These are phyloP conservation scores for Pangasianodon hypophthalmus DNA, from an alignment of 2,113 vertebrate species.

Conservation along the genomic window DNA sequence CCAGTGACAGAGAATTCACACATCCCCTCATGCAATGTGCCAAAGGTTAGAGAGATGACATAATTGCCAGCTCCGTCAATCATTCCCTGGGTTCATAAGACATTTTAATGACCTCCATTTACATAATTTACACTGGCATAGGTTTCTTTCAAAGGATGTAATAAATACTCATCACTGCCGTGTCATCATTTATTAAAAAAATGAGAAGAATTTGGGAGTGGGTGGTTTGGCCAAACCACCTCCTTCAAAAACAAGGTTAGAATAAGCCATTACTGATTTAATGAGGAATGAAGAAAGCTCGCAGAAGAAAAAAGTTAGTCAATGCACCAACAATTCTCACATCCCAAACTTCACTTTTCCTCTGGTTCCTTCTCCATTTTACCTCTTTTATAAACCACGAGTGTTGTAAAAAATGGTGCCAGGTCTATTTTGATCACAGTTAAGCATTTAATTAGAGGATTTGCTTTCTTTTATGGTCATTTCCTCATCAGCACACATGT, in stretches of 20 bases:
- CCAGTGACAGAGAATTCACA: constrained; percentile 14
- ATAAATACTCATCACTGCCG: constrained; percentile 1
- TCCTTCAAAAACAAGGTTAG: background rate
- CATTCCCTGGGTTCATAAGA: background rate
- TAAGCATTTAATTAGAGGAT: constrained; percentile 51
- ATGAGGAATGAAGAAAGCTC: constrained; percentile 10
- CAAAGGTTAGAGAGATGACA: constrained; percentile 24
- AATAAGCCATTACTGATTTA: background rate
- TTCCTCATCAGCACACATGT: constrained; percentile 3
- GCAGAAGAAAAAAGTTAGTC: background rate
- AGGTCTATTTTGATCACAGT: constrained; percentile 48
- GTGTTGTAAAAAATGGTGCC: constrained; percentile 32
- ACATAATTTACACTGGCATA: background rate
- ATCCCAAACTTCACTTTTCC: constrained; percentile 41
- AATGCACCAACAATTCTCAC: background rate
- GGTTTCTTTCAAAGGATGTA: background rate
- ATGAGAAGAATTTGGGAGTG: background rate
- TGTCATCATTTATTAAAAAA: constrained; percentile 27
- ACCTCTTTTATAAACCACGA: constrained; percentile 39
- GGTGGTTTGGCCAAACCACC: background rate
- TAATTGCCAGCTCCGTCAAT: background rate
- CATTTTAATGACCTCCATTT: constrained; percentile 3
- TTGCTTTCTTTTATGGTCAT: constrained; percentile 29
- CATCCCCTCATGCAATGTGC: constrained; percentile 1
- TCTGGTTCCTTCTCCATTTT: background rate